Percentiles rank a stretch among this genome's conserved stretches.
phyloP scores from a whole-genome alignment of 2,797 vertebrate genomes.

The Merluccius polli region DNA sequence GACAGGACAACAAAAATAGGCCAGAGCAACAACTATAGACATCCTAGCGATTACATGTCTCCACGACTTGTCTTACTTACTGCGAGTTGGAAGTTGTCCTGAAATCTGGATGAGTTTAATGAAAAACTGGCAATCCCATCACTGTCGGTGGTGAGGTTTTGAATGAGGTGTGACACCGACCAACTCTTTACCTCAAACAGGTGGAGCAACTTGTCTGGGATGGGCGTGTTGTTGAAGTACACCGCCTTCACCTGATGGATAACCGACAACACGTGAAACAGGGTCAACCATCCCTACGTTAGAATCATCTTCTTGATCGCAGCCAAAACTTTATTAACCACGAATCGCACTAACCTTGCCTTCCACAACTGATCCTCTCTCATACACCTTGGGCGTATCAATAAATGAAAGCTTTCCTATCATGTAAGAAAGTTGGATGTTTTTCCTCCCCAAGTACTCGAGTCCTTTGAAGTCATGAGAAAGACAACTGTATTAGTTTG shows the following conservation, averaged over 20 bases:
- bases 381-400: conserved; percentile 52
- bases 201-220: conserved; percentile 47
- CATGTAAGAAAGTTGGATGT: conserved; percentile 21
- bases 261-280: not conserved
- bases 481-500: not conserved
- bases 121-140: conserved; percentile 60
- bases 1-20: not conserved
- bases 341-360: conserved; percentile 53
- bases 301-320: not conserved
- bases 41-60: not conserved
- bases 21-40: not conserved
- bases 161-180: not conserved
- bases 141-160: conserved; percentile 61
- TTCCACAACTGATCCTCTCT: conserved; percentile 33
- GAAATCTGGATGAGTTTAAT: conserved; percentile 25
- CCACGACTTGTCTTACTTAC: conserved; percentile 34
- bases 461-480: conserved; percentile 36
- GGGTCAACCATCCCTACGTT: not conserved
- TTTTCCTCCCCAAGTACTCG: not conserved
- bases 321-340: not conserved
- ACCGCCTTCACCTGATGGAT: conserved; percentile 60
- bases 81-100: conserved; percentile 14
- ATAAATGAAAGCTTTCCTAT: conserved; percentile 57
- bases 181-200: conserved; percentile 43
- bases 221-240: conserved; percentile 43